phyloP scores from a whole-genome alignment of 2,797 vertebrate genomes.

The Sebastes minor region DNA sequence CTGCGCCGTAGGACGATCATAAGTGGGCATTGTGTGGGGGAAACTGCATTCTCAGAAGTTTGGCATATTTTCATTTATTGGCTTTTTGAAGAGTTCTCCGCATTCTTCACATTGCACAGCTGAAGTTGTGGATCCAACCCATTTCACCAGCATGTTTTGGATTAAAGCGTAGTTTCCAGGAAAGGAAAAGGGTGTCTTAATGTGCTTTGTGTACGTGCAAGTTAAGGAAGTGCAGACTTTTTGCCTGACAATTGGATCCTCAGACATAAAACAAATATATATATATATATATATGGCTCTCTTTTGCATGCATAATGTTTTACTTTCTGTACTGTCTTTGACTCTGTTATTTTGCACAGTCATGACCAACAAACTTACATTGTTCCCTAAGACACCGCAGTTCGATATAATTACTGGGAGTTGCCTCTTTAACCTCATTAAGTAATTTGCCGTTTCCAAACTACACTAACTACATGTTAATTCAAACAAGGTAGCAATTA shows the following conservation, averaged over 20 bases:
- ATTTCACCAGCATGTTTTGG: slow-evolving; percentile 11
- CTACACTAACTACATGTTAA: slow-evolving; percentile 31
- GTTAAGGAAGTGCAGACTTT: neutral
- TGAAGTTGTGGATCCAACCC: slow-evolving; percentile 21
- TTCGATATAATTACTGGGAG: slow-evolving; percentile 63
- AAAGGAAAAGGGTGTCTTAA: neutral
- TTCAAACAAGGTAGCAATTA: slow-evolving; percentile 45
- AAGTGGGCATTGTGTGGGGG: slow-evolving; percentile 44
- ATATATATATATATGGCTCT: neutral
- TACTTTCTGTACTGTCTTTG: neutral
- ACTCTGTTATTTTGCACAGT: neutral
- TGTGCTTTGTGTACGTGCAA: neutral
- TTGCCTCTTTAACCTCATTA: slow-evolving; percentile 55
- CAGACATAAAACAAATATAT: neutral
- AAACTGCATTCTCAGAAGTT: slow-evolving; percentile 51
- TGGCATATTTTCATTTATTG: slow-evolving; percentile 54
- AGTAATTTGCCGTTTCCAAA: slow-evolving; percentile 48
- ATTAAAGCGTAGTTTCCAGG: slow-evolving; percentile 16
- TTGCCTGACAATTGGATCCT: neutral
- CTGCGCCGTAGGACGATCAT: slow-evolving; percentile 1
- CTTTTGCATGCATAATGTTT: neutral
- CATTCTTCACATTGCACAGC: slow-evolving; percentile 62
- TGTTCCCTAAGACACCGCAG: slow-evolving; percentile 28
- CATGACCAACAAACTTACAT: neutral
- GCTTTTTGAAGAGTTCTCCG: slow-evolving; percentile 40